A percentile compares a stretch with the other conserved stretches of the same genome.
Evolutionary conservation across 2,888 invertebrate species (phyloP).

Genomic region (Cantharis lateralis): DNA sequence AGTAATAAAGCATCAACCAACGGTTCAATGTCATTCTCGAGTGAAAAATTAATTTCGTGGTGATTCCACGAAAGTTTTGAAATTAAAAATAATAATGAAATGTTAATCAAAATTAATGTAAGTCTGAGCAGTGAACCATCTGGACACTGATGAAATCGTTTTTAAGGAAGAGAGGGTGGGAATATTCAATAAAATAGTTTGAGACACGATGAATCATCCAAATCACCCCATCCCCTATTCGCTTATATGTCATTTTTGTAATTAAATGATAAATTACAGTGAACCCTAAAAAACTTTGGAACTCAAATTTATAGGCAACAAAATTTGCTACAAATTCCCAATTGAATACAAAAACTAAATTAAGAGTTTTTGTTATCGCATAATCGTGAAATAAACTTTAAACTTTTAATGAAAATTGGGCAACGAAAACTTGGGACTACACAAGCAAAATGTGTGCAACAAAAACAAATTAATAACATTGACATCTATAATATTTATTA

Average conservation of each 20-base stretch:
- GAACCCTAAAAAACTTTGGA: neutral
- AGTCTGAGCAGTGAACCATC: neutral
- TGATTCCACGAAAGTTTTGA: neutral
- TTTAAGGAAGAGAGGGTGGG: conserved; percentile 7
- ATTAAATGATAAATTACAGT: conserved; percentile 19
- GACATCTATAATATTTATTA: neutral
- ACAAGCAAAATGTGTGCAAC: neutral
- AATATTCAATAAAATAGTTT: conserved; percentile 5
- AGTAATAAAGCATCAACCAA: neutral
- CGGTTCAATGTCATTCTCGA: neutral
- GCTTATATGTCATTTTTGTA: conserved; percentile 18
- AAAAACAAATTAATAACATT: neutral
- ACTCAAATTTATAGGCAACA: neutral
- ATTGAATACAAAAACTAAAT: neutral
- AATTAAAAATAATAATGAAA: neutral
- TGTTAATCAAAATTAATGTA: neutral
- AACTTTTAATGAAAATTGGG: neutral
- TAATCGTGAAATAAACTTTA: neutral
- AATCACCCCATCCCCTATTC: conserved; percentile 12
- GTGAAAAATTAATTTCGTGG: neutral
- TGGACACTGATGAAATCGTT: conserved; percentile 6
- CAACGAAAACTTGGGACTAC: neutral
- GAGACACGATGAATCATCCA: conserved; percentile 10
- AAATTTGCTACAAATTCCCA: neutral
- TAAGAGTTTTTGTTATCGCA: neutral